phyloP scores from a whole-genome alignment of 2,888 invertebrate genomes.

The Dolichopus griseipennis region DNA sequence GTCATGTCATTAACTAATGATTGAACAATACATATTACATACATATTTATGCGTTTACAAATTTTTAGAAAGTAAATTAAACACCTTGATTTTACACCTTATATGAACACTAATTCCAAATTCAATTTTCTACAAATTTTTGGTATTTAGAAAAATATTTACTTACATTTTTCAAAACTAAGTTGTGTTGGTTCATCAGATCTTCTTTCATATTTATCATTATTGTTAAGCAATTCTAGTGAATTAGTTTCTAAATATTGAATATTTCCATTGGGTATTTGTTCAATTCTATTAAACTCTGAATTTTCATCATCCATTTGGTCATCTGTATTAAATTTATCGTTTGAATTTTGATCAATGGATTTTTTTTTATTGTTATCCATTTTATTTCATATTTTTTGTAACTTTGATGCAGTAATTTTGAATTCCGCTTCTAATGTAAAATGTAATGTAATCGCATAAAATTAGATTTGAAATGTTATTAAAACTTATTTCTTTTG shows the following conservation, averaged over 20 bases:
- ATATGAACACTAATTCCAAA: too few relatives aligned
- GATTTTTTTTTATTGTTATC: background rate
- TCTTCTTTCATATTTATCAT: slow-evolving; percentile 4
- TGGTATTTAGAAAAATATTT: background rate
- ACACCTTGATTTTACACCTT: too few relatives aligned
- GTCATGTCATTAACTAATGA: too few relatives aligned
- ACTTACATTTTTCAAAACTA: slow-evolving; percentile 60
- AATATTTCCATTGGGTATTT: background rate
- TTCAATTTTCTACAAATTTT: too few relatives aligned
- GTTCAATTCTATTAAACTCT: background rate
- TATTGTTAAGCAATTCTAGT: background rate
- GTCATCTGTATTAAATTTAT: background rate
- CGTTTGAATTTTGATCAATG: background rate
- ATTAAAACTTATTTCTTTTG: background rate
- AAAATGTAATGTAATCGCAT: background rate
- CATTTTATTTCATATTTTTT: slow-evolving; percentile 9
- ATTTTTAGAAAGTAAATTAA: too few relatives aligned
- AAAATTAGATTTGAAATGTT: slow-evolving; percentile 4
- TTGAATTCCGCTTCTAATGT: background rate
- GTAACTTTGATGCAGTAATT: background rate
- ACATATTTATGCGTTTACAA: too few relatives aligned
- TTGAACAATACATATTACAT: too few relatives aligned
- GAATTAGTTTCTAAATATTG: background rate
- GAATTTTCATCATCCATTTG: background rate
- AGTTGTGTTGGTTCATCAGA: slow-evolving; percentile 50